phyloP scores from a whole-genome alignment of 2,797 vertebrate species.

The Heliangelus exortis region DNA sequence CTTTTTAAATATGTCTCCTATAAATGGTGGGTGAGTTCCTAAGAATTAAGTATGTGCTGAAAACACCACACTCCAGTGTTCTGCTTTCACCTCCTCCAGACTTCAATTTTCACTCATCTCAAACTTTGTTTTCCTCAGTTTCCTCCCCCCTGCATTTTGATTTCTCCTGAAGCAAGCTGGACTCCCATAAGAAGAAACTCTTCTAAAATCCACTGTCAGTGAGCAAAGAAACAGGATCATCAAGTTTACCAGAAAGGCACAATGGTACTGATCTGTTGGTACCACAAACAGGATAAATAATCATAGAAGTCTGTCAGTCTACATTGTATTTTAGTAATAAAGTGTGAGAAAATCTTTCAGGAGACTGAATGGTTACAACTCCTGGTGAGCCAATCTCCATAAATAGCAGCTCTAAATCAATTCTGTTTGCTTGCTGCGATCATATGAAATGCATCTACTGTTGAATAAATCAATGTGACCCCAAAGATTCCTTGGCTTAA shows the following conservation, averaged over 20 bases:
- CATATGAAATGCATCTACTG: constrained; percentile 41
- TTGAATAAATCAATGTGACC: constrained; percentile 47
- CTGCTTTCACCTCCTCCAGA: neutral
- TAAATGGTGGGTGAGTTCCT: neutral
- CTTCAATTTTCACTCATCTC: neutral
- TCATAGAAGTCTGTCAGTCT: neutral
- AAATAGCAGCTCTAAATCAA: constrained; percentile 61
- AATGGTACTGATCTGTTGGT: neutral
- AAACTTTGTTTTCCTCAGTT: neutral
- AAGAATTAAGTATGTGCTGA: neutral
- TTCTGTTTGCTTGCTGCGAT: constrained; percentile 46
- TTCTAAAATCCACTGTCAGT: neutral
- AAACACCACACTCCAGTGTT: neutral
- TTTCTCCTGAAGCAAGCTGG: neutral
- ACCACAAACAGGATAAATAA: neutral
- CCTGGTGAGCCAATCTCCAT: constrained; percentile 18
- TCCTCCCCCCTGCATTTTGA: neutral
- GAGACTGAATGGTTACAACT: constrained; percentile 25
- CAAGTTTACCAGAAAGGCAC: neutral
- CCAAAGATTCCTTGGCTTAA: constrained; percentile 33
- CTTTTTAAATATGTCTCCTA: neutral
- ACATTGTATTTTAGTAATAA: neutral
- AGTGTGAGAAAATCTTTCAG: neutral
- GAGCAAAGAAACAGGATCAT: neutral
- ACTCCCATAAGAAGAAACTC: neutral